phyloP scores from a whole-genome alignment of 2,797 vertebrate species.

The Melanotaenia nigrans region DNA sequence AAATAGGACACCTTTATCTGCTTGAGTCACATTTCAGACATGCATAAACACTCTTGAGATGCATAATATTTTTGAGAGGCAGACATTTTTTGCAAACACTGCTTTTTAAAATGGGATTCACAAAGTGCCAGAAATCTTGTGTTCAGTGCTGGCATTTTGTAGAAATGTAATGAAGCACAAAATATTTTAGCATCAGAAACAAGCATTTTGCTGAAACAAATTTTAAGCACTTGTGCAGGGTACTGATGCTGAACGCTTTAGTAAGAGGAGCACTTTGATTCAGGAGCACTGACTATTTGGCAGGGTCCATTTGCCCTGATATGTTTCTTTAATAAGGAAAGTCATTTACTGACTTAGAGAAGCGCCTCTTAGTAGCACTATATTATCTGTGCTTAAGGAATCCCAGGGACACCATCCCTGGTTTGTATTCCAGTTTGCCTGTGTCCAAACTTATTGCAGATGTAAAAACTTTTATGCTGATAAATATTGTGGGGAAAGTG shows the following conservation, averaged over 20 bases:
- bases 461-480: not conserved
- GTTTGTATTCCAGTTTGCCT: constrained; percentile 6
- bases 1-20: not conserved
- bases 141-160: constrained; percentile 7
- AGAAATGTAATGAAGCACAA: constrained; percentile 24
- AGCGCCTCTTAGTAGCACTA: constrained; percentile 7
- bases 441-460: not conserved
- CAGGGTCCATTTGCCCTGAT: constrained; percentile 11
- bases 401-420: not conserved
- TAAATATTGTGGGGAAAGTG: not conserved
- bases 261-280: constrained; percentile 7
- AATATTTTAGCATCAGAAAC: constrained; percentile 33
- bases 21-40: constrained; percentile 4
- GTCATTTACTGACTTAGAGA: constrained; percentile 8
- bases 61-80: not conserved
- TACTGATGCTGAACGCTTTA: constrained; percentile 15
- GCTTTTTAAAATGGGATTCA: not conserved
- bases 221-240: constrained; percentile 7
- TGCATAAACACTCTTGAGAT: constrained; percentile 9
- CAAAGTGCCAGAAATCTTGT: not conserved
- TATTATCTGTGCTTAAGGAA: constrained; percentile 12
- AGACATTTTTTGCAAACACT: constrained; percentile 1
- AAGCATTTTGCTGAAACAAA: constrained; percentile 17
- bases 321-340: constrained; percentile 26
- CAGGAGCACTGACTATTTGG: constrained; percentile 5